Evolutionary conservation across 1,140 invertebrate species (phyloP), one percentile per base, ranked within the genome.

Genomic region (Drosophila burlai): DNA sequence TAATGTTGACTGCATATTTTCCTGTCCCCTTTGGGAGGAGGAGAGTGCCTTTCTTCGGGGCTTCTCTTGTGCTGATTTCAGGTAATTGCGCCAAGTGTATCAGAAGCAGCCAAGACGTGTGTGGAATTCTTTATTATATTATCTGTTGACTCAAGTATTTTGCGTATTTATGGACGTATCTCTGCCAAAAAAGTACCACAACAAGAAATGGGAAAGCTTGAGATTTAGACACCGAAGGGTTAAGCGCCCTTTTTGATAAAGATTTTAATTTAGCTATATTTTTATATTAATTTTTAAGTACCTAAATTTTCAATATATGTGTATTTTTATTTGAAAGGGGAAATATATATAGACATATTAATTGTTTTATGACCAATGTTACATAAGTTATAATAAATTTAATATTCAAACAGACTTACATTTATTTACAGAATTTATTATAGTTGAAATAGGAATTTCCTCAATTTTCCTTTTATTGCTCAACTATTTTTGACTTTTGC

Each of bases 81-180:
- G 76, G 59, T 80, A 65, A 75, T 60, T 60, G 54, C 18, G 57
- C 18, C 21, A 47, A 76, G 45, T 69, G 68, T 61, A 73, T 73
- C 71, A 61, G 38, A 38, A 24, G 61, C 62, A 54, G 54, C 49
- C 59, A 57, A 50, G 67, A 89, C 84, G 67, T 84, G 84, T 79
- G 74, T 75, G 63, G 69, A 79, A 90, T 89, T 84, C 74, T 89
- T 84, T 50, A 76, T 80, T 65, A 58, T 62, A 50, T 59, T 63
- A 54, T 61, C 18, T 72, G 65, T 79, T 83, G 40, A 81, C 64
- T 73, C 64, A 61, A 84, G 55, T 74, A 64, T 59, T 80, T 87
- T 77, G 62, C 65, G 58, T 45, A n/a, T 72, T 73, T 62, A 26
- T 47, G 43, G 43, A n/a, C 16, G 46, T 42, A 31, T 66, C 31